Percentiles rank a stretch among this genome's conserved stretches.
These are phyloP conservation scores for Linhomoeus sp. DNA, from an alignment of 2,888 invertebrate genomes.

Conservation along the genomic window DNA sequence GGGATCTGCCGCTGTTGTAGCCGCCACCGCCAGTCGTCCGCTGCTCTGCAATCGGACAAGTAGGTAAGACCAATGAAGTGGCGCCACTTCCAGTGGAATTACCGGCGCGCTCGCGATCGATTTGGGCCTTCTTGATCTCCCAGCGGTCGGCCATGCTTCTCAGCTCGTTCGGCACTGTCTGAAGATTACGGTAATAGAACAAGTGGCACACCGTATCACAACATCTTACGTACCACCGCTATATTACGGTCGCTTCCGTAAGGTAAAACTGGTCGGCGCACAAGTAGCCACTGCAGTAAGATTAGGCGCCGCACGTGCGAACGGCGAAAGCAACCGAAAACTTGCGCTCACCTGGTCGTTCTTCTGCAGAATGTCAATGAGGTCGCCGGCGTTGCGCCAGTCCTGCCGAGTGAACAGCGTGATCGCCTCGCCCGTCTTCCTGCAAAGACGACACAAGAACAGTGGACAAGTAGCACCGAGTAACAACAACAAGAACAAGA, in stretches of 20 bases:
- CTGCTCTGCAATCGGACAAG: too few relatives aligned
- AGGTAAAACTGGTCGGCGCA: not conserved
- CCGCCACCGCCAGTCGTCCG: too few relatives aligned
- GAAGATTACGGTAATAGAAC: not conserved
- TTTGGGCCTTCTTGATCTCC: not conserved
- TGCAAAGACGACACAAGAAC: too few relatives aligned
- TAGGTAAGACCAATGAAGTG: too few relatives aligned
- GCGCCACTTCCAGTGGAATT: not conserved
- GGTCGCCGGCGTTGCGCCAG: slow-evolving; percentile 57
- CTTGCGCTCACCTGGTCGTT: slow-evolving; percentile 52
- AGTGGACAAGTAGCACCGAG: too few relatives aligned
- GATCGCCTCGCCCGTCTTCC: slow-evolving; percentile 53
- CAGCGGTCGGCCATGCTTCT: slow-evolving; percentile 1
- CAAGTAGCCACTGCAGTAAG: too few relatives aligned
- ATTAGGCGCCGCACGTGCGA: too few relatives aligned
- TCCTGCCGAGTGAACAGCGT: slow-evolving; percentile 55
- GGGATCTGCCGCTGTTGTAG: too few relatives aligned
- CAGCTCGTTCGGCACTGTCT: slow-evolving; percentile 2
- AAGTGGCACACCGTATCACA: not conserved
- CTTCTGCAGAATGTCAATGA: slow-evolving; percentile 66
- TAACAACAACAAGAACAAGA: too few relatives aligned
- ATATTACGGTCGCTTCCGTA: too few relatives aligned
- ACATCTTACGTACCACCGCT: too few relatives aligned
- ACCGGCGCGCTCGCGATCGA: not conserved
- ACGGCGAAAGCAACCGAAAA: not conserved